These are phyloP conservation scores for Sceloporus tristichus DNA, from an alignment of 2,113 vertebrate species.

Conservation along the genomic window DNA sequence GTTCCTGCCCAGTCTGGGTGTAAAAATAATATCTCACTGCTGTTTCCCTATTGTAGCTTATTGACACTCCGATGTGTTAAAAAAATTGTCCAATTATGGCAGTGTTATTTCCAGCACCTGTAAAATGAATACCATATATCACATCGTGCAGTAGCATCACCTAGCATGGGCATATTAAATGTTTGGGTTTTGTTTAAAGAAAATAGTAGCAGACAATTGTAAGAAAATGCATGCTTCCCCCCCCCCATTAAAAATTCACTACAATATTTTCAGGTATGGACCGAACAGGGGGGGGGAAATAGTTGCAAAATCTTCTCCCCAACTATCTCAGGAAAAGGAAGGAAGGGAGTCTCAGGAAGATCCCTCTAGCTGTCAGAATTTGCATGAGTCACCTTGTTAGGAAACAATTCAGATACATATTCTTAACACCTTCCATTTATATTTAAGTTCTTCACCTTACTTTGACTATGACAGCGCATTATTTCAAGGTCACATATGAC, in stretches of 20 bases:
- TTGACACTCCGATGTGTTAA: background rate
- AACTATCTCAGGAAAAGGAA: conserved; percentile 5
- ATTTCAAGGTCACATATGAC: conserved; percentile 65
- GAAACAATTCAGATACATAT: conserved; percentile 17
- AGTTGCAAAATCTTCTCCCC: conserved; percentile 8
- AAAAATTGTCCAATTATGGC: accelerated
- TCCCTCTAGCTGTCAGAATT: conserved; percentile 36
- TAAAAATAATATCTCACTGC: background rate
- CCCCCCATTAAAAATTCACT: background rate
- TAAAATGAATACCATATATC: conserved; percentile 23
- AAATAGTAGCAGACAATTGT: conserved; percentile 1
- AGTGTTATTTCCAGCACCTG: background rate
- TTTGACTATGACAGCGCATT: conserved; percentile 49
- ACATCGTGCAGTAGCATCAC: accelerated
- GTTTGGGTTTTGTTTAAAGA: background rate
- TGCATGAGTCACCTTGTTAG: background rate
- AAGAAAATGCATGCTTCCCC: background rate
- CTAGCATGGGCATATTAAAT: background rate
- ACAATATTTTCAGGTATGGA: background rate
- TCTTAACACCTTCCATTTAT: background rate
- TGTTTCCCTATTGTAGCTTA: conserved; percentile 31
- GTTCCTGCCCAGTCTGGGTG: background rate
- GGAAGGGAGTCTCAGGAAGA: conserved; percentile 6
- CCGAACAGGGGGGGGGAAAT: background rate
- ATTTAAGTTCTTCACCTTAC: conserved; percentile 39